A percentile compares a stretch with the other conserved stretches of the same genome.
Conservation (phyloP, 2,113 vertebrate genomes). For the Anser cygnoides region DNA sequence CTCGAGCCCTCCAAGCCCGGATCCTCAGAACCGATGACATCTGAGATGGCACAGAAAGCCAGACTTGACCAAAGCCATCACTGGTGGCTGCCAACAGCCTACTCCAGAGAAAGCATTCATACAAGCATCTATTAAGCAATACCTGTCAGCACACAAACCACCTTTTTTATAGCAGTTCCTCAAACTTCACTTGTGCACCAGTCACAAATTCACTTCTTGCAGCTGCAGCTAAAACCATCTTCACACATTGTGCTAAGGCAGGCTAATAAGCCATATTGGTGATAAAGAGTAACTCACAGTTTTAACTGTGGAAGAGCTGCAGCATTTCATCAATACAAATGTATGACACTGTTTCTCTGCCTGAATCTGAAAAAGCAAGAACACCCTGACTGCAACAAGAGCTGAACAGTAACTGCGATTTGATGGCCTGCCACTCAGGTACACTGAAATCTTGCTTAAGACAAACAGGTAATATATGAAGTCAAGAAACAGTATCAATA, state of each 20-base stretch:
- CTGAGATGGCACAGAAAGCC: neutral
- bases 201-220: neutral
- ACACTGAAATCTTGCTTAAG: neutral
- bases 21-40: neutral
- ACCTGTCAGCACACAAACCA: neutral
- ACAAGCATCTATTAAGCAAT: fast-evolving
- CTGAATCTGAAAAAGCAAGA: neutral
- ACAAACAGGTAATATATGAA: fast-evolving
- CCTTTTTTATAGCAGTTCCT: neutral
- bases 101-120: neutral
- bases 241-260: neutral
- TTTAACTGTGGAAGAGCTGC: neutral
- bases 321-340: neutral
- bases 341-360: fast-evolving
- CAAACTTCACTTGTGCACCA: neutral
- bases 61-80: neutral
- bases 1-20: neutral
- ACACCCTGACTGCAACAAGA: neutral
- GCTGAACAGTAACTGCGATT: neutral
- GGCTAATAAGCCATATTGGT: neutral
- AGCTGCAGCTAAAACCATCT: neutral
- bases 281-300: neutral
- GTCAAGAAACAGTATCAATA: neutral
- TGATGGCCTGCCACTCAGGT: neutral
- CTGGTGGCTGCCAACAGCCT: neutral